Evolutionary conservation across 92 coral and sea anemone genomes (phyloP).

Genomic region (Paramuricea clavata): DNA sequence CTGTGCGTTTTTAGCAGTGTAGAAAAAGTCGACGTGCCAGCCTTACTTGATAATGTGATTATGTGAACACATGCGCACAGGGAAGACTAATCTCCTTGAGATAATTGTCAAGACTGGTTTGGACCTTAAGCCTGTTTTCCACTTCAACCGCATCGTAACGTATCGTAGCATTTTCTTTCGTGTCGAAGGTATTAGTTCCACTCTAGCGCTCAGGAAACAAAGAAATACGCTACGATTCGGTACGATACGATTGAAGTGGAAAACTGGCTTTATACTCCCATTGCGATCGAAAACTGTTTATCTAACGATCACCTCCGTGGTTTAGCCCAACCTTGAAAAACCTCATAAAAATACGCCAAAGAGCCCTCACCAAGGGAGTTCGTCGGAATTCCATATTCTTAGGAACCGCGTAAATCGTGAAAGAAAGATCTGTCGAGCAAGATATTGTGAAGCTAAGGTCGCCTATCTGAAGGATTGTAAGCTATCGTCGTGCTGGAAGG

Average conservation of each 20-base stretch:
- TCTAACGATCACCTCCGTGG: conserved; percentile 28
- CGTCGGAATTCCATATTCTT: neutral
- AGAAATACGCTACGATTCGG: too few relatives aligned
- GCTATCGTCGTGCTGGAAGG: conserved; percentile 21
- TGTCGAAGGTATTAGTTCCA: too few relatives aligned
- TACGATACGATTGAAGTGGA: too few relatives aligned
- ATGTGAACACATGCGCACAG: conserved; percentile 18
- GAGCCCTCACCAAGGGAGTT: conserved; percentile 6
- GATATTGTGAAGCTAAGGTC: conserved; percentile 18
- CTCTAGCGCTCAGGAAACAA: too few relatives aligned
- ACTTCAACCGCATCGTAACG: too few relatives aligned
- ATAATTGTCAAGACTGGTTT: conserved; percentile 38
- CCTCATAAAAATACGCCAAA: conserved; percentile 7
- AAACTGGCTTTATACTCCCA: too few relatives aligned
- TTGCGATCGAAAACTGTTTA: conserved; percentile 26
- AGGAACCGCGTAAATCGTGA: conserved; percentile 25
- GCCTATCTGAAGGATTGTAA: neutral
- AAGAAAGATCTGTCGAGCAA: neutral
- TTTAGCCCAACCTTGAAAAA: neutral
- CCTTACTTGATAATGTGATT: conserved; percentile 24
- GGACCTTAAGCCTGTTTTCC: conserved; percentile 11
- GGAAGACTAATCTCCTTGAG: conserved; percentile 11
- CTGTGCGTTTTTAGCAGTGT: too few relatives aligned
- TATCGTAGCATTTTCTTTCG: too few relatives aligned
- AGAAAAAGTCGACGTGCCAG: conserved; percentile 30